phyloP scores from a whole-genome alignment of 2,797 vertebrate genomes.

The Centroberyx gerrardi region DNA sequence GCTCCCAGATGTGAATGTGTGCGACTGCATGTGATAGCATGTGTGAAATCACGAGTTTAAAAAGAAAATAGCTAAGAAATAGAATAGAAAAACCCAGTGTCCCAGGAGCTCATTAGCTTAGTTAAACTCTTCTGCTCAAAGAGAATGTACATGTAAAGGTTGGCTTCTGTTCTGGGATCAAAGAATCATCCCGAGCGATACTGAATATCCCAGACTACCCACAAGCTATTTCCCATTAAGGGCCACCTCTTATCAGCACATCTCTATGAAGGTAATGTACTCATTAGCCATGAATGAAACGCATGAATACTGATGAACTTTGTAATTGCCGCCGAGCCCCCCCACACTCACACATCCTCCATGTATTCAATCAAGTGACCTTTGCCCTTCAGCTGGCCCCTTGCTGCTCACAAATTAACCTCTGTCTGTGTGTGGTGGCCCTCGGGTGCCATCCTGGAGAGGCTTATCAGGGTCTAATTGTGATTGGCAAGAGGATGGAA shows the following conservation, averaged over 20 bases:
- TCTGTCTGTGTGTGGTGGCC: constrained; percentile 71
- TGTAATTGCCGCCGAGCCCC: constrained; percentile 72
- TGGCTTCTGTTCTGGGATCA: not conserved
- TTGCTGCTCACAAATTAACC: constrained; percentile 84
- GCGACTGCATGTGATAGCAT: not conserved
- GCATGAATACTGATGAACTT: constrained; percentile 82
- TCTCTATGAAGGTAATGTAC: constrained; percentile 72
- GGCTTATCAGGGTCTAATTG: constrained; percentile 80
- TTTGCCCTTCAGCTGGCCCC: constrained; percentile 67
- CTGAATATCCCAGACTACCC: constrained; percentile 33
- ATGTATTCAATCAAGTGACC: constrained; percentile 79
- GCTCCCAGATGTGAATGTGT: constrained; percentile 12
- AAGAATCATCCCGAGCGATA: not conserved
- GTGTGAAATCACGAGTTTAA: constrained; percentile 35
- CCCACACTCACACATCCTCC: constrained; percentile 52
- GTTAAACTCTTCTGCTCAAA: not conserved
- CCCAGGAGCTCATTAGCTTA: not conserved
- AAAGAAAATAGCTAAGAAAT: constrained; percentile 50
- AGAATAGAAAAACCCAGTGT: no score
- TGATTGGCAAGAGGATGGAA: constrained; percentile 85
- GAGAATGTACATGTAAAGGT: not conserved
- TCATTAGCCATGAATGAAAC: constrained; percentile 72
- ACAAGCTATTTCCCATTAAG: constrained; percentile 69
- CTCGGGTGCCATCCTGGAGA: constrained; percentile 70
- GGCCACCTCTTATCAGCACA: constrained; percentile 68